phyloP scores from a whole-genome alignment of 1,140 invertebrate genomes.

The roundworm (Caenorhabditis elegans) region DNA sequence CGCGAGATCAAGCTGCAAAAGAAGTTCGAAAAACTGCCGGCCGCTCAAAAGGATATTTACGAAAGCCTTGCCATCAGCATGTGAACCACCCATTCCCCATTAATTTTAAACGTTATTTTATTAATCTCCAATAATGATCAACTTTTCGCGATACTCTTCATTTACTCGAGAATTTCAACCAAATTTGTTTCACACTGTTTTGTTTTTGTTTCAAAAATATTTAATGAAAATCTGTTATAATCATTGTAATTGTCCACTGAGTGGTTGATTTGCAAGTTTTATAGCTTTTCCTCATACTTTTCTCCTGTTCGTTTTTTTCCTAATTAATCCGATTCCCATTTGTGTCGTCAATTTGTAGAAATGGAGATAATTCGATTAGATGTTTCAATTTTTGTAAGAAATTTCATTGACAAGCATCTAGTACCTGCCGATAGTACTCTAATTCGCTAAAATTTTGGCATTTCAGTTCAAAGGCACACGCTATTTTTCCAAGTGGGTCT shows the following conservation, averaged over 20 bases:
- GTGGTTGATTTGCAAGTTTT: too few species aligned
- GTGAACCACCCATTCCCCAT: background rate
- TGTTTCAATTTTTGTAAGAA: too few species aligned
- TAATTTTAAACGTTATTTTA: background rate
- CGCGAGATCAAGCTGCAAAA: background rate
- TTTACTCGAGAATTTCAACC: background rate
- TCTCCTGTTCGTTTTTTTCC: background rate
- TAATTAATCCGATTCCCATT: background rate
- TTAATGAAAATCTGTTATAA: too few species aligned
- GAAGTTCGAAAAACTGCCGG: background rate
- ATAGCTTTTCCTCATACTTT: background rate
- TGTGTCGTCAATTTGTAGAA: background rate
- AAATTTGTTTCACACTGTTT: too few species aligned
- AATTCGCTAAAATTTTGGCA: too few species aligned
- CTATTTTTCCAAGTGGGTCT: too few species aligned
- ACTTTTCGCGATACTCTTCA: background rate
- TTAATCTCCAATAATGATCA: background rate
- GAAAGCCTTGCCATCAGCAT: background rate
- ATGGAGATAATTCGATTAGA: constrained; percentile 3
- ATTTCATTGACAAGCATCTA: too few species aligned
- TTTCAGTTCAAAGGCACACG: too few species aligned
- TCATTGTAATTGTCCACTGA: too few species aligned
- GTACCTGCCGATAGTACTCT: too few species aligned
- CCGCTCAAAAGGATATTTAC: background rate
- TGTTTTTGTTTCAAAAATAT: too few species aligned